Evolutionary conservation across 2,888 invertebrate genomes (phyloP).

Genomic region (Sminthurinus aureus): DNA sequence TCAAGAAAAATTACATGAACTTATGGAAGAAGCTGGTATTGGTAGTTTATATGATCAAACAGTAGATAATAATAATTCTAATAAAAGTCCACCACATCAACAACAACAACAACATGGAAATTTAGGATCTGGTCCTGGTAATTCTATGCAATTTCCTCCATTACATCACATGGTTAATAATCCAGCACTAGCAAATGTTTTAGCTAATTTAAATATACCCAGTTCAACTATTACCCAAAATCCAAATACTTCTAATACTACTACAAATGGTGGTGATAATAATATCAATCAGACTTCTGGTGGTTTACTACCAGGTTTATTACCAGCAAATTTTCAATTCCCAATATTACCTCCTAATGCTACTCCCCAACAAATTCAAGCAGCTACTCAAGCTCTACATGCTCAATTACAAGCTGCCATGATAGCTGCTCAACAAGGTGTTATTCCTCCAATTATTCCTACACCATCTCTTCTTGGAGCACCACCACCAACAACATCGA

Average conservation of each 20-base stretch:
- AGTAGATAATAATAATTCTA: conserved; percentile 36
- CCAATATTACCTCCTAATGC: conserved; percentile 23
- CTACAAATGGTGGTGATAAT: background rate
- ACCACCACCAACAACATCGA: background rate
- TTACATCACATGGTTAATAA: conserved; percentile 47
- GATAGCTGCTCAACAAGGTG: background rate
- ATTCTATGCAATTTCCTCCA: background rate
- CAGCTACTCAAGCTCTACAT: conserved; percentile 25
- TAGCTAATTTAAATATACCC: conserved; percentile 52
- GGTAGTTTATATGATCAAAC: conserved; percentile 58
- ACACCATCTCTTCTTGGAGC: too few relatives aligned
- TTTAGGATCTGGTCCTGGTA: background rate
- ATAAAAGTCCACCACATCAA: conserved; percentile 7
- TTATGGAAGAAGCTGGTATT: conserved; percentile 59
- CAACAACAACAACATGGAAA: conserved; percentile 5
- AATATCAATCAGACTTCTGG: background rate
- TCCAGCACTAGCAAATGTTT: conserved; percentile 54
- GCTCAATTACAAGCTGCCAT: conserved; percentile 18
- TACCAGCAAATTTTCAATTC: background rate
- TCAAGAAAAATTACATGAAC: conserved; percentile 58
- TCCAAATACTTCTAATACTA: background rate
- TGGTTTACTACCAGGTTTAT: background rate
- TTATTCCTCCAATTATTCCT: background rate
- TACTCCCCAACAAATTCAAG: conserved; percentile 23
- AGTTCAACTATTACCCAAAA: conserved; percentile 39